Evolutionary conservation across 2,113 vertebrate species (phyloP).

Genomic region (Anolis carolinensis): DNA sequence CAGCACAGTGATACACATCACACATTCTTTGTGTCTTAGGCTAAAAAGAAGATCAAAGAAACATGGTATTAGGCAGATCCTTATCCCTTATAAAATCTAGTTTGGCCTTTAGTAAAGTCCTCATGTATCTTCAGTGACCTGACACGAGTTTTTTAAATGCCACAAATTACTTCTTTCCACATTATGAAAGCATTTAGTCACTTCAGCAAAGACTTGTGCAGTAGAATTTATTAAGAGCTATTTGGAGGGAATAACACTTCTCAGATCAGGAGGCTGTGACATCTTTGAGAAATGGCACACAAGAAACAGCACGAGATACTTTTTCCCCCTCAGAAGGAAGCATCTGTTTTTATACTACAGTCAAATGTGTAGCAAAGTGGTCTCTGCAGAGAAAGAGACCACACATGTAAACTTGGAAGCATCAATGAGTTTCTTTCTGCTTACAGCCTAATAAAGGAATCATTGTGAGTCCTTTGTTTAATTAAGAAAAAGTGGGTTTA

Average conservation of each 20-base stretch:
- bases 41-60: background rate
- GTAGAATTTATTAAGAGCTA: background rate
- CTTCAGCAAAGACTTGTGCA: background rate
- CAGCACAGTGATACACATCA: background rate
- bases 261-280: background rate
- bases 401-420: conserved; percentile 32
- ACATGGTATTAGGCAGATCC: background rate
- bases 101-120: background rate
- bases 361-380: conserved; percentile 17
- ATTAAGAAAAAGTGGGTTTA: conserved; percentile 33
- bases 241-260: conserved; percentile 2
- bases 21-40: background rate
- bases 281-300: conserved; percentile 17
- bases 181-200: conserved; percentile 5
- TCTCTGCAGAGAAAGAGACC: conserved; percentile 30
- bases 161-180: background rate
- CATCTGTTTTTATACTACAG: conserved; percentile 24
- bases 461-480: conserved; percentile 27
- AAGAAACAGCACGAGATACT: conserved; percentile 3
- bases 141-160: background rate
- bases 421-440: background rate
- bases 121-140: background rate
- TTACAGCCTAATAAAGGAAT: conserved; percentile 24
- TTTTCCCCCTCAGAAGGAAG: conserved; percentile 9
- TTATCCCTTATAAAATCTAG: background rate